These are phyloP conservation scores for Phyto melanocephala DNA, from an alignment of 2,888 invertebrate genomes.

Conservation along the genomic window DNA sequence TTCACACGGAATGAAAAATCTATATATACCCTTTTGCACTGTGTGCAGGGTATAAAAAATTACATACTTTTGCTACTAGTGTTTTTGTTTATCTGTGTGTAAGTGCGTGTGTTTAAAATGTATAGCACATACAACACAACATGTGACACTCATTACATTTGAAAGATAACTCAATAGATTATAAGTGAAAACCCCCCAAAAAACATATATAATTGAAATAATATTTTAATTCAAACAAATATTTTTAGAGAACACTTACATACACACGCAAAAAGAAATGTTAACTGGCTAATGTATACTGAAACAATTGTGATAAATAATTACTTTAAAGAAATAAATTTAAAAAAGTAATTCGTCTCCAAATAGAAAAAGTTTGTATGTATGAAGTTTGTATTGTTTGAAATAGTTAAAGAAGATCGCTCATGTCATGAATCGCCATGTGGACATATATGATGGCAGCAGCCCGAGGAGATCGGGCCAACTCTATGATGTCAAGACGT, in stretches of 20 bases:
- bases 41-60: no score
- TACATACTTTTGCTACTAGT: background rate
- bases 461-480: slow-evolving; percentile 83
- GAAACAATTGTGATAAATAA: background rate
- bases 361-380: background rate
- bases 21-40: no score
- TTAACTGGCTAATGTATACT: no score
- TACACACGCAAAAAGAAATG: no score
- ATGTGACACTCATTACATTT: slow-evolving; percentile 31
- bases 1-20: no score
- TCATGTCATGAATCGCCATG: slow-evolving; percentile 80
- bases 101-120: background rate
- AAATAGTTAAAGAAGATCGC: slow-evolving; percentile 1
- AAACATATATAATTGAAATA: background rate
- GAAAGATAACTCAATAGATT: slow-evolving; percentile 29
- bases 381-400: background rate
- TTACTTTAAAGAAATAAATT: background rate
- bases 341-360: background rate
- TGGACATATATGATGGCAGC: slow-evolving; percentile 88
- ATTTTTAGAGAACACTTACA: background rate
- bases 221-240: background rate
- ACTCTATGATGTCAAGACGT: slow-evolving; percentile 77
- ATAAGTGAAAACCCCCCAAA: background rate
- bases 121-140: background rate
- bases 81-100: background rate